phyloP scores from a whole-genome alignment of 2,888 invertebrate genomes.

The Blomia tropicalis region DNA sequence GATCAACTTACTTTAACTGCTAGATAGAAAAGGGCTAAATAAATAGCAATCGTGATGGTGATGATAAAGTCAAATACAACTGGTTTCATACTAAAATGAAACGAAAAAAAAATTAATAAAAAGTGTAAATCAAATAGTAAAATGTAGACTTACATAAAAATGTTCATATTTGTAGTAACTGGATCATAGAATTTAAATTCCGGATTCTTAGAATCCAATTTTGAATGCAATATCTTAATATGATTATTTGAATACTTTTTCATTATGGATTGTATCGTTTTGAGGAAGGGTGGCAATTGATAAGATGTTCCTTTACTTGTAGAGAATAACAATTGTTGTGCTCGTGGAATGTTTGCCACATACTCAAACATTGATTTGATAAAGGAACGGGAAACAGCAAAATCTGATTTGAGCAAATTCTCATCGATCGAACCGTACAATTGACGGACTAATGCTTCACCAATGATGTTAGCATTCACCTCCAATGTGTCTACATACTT shows the following conservation, averaged over 20 bases:
- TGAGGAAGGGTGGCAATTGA: slow-evolving; percentile 32
- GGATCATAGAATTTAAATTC: slow-evolving; percentile 80
- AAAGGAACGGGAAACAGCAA: slow-evolving; percentile 58
- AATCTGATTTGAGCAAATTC: slow-evolving; percentile 30
- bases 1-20: slow-evolving; percentile 40
- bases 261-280: slow-evolving; percentile 35
- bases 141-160: slow-evolving; percentile 62
- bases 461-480: slow-evolving; percentile 54
- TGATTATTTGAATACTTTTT: slow-evolving; percentile 51
- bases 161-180: slow-evolving; percentile 57
- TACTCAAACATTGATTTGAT: slow-evolving; percentile 59
- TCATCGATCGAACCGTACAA: slow-evolving; percentile 37
- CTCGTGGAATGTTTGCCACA: slow-evolving; percentile 40
- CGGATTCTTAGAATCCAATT: slow-evolving; percentile 70
- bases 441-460: slow-evolving; percentile 57
- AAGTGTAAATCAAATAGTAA: not conserved
- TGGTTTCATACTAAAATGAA: slow-evolving; percentile 55
- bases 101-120: slow-evolving; percentile 6
- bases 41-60: slow-evolving; percentile 64
- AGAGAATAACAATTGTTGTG: slow-evolving; percentile 48
- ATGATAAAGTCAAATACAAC: slow-evolving; percentile 92
- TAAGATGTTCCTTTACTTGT: slow-evolving; percentile 27
- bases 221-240: slow-evolving; percentile 44
- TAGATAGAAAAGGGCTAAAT: slow-evolving; percentile 68
- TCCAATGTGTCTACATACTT: slow-evolving; percentile 16